Evolutionary conservation across 35 echinoderm and acorn worm species (phyloP).

Genomic region (Lytechinus pictus): DNA sequence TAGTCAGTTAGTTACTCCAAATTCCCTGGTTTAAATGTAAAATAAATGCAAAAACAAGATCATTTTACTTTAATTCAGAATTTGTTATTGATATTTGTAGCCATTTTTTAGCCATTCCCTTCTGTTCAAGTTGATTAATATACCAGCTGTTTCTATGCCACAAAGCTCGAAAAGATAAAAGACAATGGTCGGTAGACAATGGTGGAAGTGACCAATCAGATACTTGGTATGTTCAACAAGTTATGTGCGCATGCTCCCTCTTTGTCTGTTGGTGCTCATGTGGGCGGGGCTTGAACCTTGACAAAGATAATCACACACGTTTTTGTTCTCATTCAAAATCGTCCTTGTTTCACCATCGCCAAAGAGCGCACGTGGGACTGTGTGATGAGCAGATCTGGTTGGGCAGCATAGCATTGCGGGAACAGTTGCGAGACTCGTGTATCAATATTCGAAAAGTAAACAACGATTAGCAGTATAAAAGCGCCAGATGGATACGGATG

Average conservation of each 20-base stretch:
- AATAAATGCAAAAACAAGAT: no score
- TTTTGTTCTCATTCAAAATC: background rate
- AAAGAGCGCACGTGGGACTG: background rate
- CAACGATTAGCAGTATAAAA: conserved; percentile 40
- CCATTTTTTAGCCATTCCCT: background rate
- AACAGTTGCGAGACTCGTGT: background rate
- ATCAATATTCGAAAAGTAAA: conserved; percentile 32
- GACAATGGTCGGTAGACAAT: background rate
- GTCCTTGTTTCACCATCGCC: background rate
- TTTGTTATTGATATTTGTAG: no score
- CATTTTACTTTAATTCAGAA: no score
- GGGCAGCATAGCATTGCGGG: background rate
- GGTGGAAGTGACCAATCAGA: background rate
- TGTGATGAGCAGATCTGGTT: background rate
- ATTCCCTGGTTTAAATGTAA: no score
- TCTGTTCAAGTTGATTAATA: background rate
- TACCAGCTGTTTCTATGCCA: background rate
- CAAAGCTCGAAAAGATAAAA: background rate
- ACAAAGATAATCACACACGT: background rate
- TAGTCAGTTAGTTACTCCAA: no score
- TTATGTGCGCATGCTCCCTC: background rate
- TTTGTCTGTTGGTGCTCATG: background rate
- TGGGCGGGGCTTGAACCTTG: background rate
- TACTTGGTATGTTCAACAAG: background rate
- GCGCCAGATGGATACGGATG: conserved; percentile 30